These are phyloP conservation scores for Bombus pyrosoma DNA, from an alignment of 1,140 invertebrate genomes.

Conservation along the genomic window DNA sequence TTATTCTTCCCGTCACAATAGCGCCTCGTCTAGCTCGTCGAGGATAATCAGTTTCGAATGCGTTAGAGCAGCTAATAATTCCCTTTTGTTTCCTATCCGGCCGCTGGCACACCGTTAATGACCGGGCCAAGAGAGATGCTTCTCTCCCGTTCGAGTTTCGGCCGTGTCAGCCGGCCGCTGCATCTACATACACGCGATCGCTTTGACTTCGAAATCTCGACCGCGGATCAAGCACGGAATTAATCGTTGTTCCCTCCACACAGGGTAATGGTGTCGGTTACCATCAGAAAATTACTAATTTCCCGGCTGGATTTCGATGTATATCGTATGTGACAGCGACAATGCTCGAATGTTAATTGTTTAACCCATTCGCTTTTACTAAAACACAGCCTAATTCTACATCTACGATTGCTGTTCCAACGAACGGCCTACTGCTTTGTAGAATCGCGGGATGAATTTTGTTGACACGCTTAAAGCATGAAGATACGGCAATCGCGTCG, in stretches of 20 bases:
- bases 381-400: background rate
- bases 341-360: background rate
- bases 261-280: background rate
- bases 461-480: too few relatives aligned
- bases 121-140: constrained; percentile 33
- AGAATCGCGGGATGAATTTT: too few relatives aligned
- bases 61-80: constrained; percentile 73
- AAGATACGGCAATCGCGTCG: too few relatives aligned
- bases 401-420: too few relatives aligned
- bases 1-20: constrained; percentile 68
- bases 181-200: constrained; percentile 10
- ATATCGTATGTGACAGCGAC: background rate
- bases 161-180: constrained; percentile 28
- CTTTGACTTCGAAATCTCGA: constrained; percentile 12
- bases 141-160: constrained; percentile 33
- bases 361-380: background rate
- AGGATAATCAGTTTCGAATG: constrained; percentile 70
- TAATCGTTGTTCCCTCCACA: background rate
- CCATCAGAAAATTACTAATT: constrained; percentile 20
- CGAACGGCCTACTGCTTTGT: too few relatives aligned
- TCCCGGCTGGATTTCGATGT: background rate
- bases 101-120: constrained; percentile 60
- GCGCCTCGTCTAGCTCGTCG: constrained; percentile 64
- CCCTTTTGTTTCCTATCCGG: constrained; percentile 65
- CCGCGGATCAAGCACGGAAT: constrained; percentile 3